Percentiles rank a stretch among this genome's conserved stretches.
Evolutionary conservation across 2,797 vertebrate genomes (phyloP).

Genomic region (Epinephelus malabaricus): DNA sequence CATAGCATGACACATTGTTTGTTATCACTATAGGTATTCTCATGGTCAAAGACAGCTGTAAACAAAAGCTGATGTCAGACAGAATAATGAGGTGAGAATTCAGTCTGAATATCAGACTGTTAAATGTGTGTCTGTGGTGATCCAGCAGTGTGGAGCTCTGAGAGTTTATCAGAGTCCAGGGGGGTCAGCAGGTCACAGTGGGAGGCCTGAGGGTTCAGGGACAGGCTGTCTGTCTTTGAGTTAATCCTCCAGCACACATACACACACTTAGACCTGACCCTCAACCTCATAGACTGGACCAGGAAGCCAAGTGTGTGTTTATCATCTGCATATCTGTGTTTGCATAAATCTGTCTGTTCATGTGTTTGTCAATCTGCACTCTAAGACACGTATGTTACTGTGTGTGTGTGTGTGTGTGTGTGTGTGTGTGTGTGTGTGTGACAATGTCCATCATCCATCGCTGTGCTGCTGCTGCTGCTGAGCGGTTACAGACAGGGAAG

Average conservation of each 20-base stretch:
- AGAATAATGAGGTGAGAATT: neutral
- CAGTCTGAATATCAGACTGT: neutral
- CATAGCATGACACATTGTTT: neutral
- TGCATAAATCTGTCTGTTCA: constrained; percentile 41
- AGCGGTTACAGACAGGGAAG: constrained; percentile 40
- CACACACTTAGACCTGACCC: constrained; percentile 45
- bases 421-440: neutral
- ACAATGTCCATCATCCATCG: constrained; percentile 22
- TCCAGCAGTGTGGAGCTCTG: constrained; percentile 17
- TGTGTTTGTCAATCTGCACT: constrained; percentile 15
- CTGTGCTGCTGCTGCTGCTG: constrained; percentile 7
- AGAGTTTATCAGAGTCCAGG: constrained; percentile 46
- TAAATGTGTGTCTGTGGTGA: neutral
- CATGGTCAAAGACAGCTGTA: neutral
- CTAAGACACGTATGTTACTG: constrained; percentile 3
- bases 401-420: neutral
- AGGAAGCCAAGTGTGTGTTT: constrained; percentile 33
- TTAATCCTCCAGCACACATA: constrained; percentile 68
- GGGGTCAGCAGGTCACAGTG: constrained; percentile 67
- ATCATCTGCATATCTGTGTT: constrained; percentile 17
- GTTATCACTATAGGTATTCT: neutral
- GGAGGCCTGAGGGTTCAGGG: constrained; percentile 60
- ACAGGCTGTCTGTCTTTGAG: constrained; percentile 72
- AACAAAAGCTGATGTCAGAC: neutral
- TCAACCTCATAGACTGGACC: constrained; percentile 8